phyloP scores from a whole-genome alignment of 2,113 vertebrate genomes.

The Maccullochella peelii region DNA sequence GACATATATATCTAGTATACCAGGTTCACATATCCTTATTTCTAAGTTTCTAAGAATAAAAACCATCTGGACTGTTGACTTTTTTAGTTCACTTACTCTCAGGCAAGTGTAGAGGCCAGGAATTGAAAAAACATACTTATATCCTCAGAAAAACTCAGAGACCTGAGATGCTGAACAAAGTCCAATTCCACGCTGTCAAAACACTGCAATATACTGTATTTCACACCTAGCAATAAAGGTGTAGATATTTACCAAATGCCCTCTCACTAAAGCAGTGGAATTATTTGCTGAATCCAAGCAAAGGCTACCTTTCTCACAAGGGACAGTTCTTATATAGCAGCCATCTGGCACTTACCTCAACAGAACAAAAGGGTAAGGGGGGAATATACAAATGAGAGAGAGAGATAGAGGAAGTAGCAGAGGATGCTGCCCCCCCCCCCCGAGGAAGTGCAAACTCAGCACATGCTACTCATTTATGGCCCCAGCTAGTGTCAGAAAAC shows the following conservation, averaged over 20 bases:
- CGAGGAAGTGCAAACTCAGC: slow-evolving; percentile 63
- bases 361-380: slow-evolving; percentile 39
- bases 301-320: neutral
- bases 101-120: neutral
- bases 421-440: neutral
- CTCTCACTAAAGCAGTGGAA: neutral
- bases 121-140: neutral
- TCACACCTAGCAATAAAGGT: slow-evolving; percentile 58
- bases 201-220: neutral
- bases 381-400: neutral
- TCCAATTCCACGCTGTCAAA: neutral
- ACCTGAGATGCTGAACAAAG: neutral
- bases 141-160: neutral
- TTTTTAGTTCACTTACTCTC: neutral
- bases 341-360: slow-evolving; percentile 52
- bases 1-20: neutral
- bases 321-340: neutral
- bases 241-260: neutral
- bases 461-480: slow-evolving; percentile 30
- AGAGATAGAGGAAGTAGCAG: slow-evolving; percentile 6
- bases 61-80: neutral
- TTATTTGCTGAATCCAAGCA: neutral
- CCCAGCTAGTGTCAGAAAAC: slow-evolving; percentile 32
- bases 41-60: neutral
- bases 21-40: neutral